Percentiles rank a stretch among this genome's conserved stretches.
These are phyloP conservation scores for Belgica antarctica DNA, from an alignment of 2,888 invertebrate species.

Conservation along the genomic window DNA sequence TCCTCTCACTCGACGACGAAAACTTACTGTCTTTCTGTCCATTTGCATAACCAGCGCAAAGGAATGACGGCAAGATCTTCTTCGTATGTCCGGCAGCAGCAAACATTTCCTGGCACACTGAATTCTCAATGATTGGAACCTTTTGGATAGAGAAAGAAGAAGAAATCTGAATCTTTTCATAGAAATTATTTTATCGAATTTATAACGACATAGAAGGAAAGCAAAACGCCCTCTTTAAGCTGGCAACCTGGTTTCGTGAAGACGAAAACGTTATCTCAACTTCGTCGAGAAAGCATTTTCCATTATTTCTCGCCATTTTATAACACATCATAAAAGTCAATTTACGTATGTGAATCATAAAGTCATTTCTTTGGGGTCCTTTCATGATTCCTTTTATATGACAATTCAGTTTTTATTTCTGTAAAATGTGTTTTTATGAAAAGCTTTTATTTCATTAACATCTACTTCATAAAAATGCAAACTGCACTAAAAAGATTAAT, in stretches of 20 bases:
- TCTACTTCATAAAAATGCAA: no score
- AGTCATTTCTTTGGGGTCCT: no score
- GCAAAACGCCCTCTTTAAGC: background rate
- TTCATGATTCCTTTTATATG: no score
- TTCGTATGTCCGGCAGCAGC: conserved; percentile 85
- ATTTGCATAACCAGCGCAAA: conserved; percentile 89
- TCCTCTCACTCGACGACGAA: background rate
- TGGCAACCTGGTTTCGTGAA: background rate
- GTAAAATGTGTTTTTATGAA: no score
- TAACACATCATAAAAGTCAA: background rate
- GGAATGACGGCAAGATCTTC: conserved; percentile 79
- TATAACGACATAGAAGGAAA: no score
- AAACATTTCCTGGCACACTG: conserved; percentile 92
- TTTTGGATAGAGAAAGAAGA: conserved; percentile 49
- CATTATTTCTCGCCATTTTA: background rate
- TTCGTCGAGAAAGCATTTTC: background rate
- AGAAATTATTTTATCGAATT: no score
- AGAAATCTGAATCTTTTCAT: background rate
- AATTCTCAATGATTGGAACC: conserved; percentile 88
- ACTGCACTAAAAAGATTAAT: background rate
- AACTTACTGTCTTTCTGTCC: conserved; percentile 78
- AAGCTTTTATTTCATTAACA: no score
- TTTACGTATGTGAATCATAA: no score
- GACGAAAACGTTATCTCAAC: background rate
- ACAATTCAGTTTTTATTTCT: no score